Percentiles rank a stretch among this genome's conserved stretches.
Conservation (phyloP, 2,797 vertebrate genomes). For the Pseudomugil gertrudae region DNA sequence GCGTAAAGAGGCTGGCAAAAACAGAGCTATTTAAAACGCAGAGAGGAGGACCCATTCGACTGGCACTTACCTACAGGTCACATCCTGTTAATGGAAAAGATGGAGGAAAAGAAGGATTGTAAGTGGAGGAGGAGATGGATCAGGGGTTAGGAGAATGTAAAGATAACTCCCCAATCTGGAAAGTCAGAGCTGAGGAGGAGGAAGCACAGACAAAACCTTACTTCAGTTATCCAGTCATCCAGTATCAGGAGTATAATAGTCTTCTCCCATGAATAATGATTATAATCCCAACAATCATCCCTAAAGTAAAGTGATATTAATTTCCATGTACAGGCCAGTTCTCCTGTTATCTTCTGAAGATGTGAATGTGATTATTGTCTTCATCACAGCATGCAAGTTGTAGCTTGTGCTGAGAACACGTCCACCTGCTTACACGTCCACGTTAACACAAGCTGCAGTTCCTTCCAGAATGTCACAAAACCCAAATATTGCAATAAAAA, state of each 20-base stretch:
- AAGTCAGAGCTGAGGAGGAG: not conserved
- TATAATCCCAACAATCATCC: not conserved
- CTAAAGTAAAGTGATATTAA: not conserved
- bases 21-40: slow-evolving; percentile 68
- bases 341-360: not conserved
- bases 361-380: too few relatives aligned
- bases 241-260: not conserved
- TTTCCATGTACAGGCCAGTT: not conserved
- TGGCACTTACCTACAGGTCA: slow-evolving; percentile 67
- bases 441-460: too few relatives aligned
- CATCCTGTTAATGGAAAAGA: slow-evolving; percentile 69
- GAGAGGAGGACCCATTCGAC: slow-evolving; percentile 48
- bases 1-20: slow-evolving; percentile 48
- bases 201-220: too few relatives aligned
- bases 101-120: slow-evolving; percentile 34
- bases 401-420: too few relatives aligned
- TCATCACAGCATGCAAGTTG: too few relatives aligned
- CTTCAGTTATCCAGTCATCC: too few relatives aligned
- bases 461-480: too few relatives aligned
- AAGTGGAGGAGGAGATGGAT: slow-evolving; percentile 37
- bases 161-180: slow-evolving; percentile 28
- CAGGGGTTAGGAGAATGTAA: slow-evolving; percentile 27
- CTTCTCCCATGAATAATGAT: not conserved
- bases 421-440: too few relatives aligned
- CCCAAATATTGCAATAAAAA: too few relatives aligned